Conservation (phyloP, 2,113 vertebrate species). For the Stegastes partitus region DNA sequence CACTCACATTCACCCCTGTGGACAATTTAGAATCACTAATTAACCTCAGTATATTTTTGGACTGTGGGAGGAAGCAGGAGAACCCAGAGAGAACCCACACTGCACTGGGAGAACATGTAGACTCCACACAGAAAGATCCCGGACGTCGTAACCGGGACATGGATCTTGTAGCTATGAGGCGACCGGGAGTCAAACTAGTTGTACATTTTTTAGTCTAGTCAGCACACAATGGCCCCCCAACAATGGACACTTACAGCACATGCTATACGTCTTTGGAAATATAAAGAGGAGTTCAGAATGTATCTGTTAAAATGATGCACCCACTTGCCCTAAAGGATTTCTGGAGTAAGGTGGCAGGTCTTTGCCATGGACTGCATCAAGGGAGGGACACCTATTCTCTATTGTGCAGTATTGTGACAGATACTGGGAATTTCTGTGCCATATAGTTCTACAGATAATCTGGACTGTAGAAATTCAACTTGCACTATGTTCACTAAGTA, state of each 20-base stretch:
- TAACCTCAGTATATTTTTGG: no score
- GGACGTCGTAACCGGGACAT: no score
- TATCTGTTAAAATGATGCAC: neutral
- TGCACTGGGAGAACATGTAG: no score
- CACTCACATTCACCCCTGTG: no score
- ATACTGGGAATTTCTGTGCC: neutral
- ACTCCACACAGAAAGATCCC: no score
- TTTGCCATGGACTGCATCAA: neutral
- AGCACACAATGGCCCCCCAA: neutral
- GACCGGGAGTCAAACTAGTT: neutral
- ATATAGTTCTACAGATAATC: neutral
- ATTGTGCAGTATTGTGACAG: neutral
- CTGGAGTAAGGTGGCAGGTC: neutral
- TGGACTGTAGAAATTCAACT: neutral
- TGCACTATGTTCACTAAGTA: neutral
- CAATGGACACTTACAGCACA: neutral
- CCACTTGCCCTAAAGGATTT: no score
- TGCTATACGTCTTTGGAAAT: neutral
- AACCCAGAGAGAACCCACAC: no score
- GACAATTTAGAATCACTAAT: no score
- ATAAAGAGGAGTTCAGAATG: constrained; percentile 9
- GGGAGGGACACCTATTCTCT: neutral
- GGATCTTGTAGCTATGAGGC: no score
- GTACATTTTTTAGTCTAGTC: constrained; percentile 4
- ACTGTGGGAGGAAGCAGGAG: no score